phyloP scores from a whole-genome alignment of 2,113 vertebrate species.

The Oenanthe oenanthe region DNA sequence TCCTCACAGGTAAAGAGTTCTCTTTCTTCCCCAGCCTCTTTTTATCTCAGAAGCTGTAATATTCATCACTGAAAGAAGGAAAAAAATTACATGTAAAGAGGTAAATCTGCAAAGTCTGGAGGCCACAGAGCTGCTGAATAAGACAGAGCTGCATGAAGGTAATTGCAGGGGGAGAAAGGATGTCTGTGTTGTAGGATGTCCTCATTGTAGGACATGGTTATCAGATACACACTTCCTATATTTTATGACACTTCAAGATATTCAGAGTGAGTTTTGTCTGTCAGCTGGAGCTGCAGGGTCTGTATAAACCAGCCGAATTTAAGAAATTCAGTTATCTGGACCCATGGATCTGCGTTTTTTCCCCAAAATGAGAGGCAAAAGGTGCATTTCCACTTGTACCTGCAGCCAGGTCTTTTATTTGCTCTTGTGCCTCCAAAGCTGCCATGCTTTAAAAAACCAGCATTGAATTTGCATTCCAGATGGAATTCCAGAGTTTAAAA shows the following conservation, averaged over 20 bases:
- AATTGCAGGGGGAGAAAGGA: neutral
- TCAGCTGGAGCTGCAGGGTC: neutral
- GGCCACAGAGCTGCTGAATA: neutral
- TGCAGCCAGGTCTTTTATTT: neutral
- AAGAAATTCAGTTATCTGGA: neutral
- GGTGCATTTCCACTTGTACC: neutral
- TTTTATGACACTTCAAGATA: neutral
- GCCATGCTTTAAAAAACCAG: neutral
- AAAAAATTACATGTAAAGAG: neutral
- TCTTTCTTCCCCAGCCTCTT: neutral
- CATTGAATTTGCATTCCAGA: neutral
- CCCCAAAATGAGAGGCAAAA: neutral
- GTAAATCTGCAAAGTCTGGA: neutral
- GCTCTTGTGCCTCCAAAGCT: neutral
- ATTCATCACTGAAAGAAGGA: neutral
- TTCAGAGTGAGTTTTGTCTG: neutral
- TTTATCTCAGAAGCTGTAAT: conserved; percentile 11
- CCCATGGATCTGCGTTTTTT: accelerated
- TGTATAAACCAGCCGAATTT: neutral
- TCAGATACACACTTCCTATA: neutral
- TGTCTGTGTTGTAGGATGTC: neutral
- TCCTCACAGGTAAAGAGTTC: neutral
- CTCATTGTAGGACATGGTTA: neutral
- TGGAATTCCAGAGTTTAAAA: neutral
- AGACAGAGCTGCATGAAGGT: neutral